phyloP scores from a whole-genome alignment of 2,113 vertebrate species.

The Athene noctua region DNA sequence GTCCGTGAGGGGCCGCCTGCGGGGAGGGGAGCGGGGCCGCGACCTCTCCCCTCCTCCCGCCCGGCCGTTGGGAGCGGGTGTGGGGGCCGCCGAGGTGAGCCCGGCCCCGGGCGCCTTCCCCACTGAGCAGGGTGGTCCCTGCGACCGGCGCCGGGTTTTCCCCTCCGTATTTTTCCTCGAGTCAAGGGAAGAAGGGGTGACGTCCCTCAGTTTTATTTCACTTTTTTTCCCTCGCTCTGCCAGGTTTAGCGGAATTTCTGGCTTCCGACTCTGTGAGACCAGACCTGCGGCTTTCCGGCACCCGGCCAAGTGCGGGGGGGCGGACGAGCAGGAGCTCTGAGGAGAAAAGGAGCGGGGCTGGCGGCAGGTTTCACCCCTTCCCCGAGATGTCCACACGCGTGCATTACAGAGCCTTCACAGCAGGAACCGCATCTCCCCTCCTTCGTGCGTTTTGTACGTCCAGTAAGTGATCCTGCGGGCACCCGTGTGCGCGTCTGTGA shows the following conservation, averaged over 20 bases:
- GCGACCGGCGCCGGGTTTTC: not conserved
- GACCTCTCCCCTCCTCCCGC: not conserved
- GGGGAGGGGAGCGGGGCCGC: not conserved
- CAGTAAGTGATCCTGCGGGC: fast-evolving
- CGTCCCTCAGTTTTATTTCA: not conserved
- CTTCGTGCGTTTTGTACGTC: not conserved
- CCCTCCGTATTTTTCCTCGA: not conserved
- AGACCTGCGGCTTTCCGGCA: not conserved
- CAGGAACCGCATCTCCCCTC: not conserved
- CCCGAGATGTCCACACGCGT: not conserved
- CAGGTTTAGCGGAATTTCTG: not conserved
- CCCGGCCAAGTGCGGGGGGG: not conserved
- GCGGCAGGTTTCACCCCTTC: not conserved
- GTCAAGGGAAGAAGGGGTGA: not conserved
- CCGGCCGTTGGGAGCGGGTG: not conserved
- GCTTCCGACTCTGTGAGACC: not conserved
- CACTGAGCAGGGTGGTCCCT: not conserved
- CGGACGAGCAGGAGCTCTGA: not conserved
- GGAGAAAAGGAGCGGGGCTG: not conserved
- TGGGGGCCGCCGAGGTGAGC: not conserved
- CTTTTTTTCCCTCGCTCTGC: not conserved
- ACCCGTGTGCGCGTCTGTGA: fast-evolving
- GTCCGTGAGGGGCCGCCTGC: not conserved
- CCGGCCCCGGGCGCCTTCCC: not conserved
- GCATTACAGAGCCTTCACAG: not conserved